phyloP scores from a whole-genome alignment of 2,113 vertebrate species.

The Canis aureus region DNA sequence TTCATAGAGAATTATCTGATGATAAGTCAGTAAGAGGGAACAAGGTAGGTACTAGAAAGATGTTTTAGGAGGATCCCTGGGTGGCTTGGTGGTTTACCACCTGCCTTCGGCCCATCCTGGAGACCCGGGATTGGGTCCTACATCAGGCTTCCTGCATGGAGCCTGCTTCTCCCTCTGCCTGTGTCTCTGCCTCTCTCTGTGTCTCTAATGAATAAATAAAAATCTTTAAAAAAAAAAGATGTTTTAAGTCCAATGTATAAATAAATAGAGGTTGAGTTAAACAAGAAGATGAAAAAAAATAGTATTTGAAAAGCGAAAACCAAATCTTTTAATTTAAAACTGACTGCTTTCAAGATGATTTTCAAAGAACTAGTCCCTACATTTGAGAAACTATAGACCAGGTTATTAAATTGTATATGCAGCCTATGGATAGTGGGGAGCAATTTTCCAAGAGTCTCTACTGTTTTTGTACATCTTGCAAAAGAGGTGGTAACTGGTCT shows the following conservation, averaged over 20 bases:
- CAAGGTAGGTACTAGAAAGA: neutral
- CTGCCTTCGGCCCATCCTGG: no score
- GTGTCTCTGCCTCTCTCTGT: no score
- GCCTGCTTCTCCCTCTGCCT: no score
- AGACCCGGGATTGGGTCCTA: no score
- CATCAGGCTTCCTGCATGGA: no score
- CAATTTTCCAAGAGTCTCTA: neutral
- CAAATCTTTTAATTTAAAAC: conserved; percentile 6
- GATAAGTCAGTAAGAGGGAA: neutral
- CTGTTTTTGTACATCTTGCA: neutral
- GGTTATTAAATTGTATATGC: neutral
- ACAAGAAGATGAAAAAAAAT: neutral
- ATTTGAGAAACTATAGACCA: neutral
- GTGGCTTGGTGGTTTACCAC: no score
- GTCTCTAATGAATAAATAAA: no score
- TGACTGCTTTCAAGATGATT: conserved; percentile 24
- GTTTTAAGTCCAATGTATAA: conserved; percentile 20
- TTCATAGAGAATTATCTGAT: conserved; percentile 1
- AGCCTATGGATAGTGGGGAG: neutral
- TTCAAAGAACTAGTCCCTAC: neutral
- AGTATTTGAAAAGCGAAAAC: neutral
- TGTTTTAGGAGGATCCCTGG: neutral
- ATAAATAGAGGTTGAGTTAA: neutral
- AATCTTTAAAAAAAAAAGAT: no score
- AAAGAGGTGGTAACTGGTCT: neutral